phyloP scores from a whole-genome alignment of 92 coral and sea anemone species.

The Porites cylindrica region DNA sequence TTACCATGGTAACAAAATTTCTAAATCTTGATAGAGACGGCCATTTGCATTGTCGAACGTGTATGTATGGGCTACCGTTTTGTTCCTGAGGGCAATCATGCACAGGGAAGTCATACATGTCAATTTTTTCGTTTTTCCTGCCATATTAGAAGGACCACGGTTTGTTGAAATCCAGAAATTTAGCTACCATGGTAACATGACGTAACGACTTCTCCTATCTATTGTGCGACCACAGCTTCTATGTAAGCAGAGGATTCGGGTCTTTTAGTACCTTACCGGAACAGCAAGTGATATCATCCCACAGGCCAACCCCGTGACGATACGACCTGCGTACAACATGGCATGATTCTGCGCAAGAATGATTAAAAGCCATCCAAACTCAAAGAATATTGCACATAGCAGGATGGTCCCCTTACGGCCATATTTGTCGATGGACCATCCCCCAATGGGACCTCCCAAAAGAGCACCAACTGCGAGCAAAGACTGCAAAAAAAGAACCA shows the following conservation, averaged over 20 bases:
- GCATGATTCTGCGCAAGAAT: conserved; percentile 57
- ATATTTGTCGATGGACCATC: conserved; percentile 72
- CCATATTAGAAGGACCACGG: no score
- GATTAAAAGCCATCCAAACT: conserved; percentile 86
- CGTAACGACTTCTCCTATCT: no score
- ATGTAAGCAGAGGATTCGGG: background rate
- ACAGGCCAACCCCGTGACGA: conserved; percentile 79
- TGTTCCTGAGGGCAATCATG: no score
- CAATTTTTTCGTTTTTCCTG: no score
- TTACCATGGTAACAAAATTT: no score
- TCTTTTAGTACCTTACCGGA: conserved; percentile 78
- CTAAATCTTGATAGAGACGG: no score
- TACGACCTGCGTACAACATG: conserved; percentile 83
- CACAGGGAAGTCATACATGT: no score
- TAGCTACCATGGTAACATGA: no score
- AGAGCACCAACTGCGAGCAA: conserved; percentile 83
- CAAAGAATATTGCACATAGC: conserved; percentile 77
- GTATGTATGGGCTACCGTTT: no score
- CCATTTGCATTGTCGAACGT: no score
- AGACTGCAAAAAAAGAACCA: conserved; percentile 55
- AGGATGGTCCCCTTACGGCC: conserved; percentile 87
- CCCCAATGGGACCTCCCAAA: conserved; percentile 83
- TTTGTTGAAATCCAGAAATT: no score
- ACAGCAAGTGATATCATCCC: conserved; percentile 86
- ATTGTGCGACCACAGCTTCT: no score